These are phyloP conservation scores for Dreissena polymorpha DNA, from an alignment of 1,140 invertebrate genomes.

Conservation along the genomic window DNA sequence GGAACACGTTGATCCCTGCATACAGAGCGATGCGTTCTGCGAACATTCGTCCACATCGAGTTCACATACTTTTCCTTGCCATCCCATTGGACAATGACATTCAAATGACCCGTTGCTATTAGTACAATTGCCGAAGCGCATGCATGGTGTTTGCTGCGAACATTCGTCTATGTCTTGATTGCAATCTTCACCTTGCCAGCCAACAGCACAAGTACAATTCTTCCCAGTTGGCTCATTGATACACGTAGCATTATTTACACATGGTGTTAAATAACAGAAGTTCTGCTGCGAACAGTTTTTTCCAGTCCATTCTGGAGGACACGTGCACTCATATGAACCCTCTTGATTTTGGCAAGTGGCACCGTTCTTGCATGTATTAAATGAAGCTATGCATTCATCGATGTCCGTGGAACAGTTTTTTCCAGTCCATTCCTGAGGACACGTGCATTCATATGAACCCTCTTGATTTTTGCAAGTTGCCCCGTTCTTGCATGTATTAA, in stretches of 20 bases:
- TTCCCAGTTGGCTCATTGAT: constrained; percentile 23
- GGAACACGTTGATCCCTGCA: constrained; percentile 22
- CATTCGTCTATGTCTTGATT: constrained; percentile 8
- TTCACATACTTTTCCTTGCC: constrained; percentile 36
- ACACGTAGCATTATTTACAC: constrained; percentile 50
- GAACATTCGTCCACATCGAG: constrained; percentile 53
- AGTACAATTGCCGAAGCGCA: constrained; percentile 15
- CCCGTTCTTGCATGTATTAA: constrained; percentile 50
- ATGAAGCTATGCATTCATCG: background rate
- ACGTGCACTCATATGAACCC: constrained; percentile 39
- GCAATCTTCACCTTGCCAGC: background rate
- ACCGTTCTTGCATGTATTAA: constrained; percentile 50
- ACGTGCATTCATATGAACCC: constrained; percentile 40
- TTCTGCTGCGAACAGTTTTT: constrained; percentile 1
- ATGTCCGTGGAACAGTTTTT: no score
- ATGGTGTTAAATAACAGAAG: constrained; percentile 46
- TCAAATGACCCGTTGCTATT: constrained; percentile 12
- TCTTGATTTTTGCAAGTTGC: constrained; percentile 13
- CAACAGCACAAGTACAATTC: constrained; percentile 6
- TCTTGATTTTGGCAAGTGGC: constrained; percentile 13
- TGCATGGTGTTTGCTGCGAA: background rate
- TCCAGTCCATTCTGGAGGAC: constrained; percentile 16
- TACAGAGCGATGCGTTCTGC: background rate
- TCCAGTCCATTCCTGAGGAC: background rate
- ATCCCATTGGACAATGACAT: constrained; percentile 35